phyloP scores from a whole-genome alignment of 2,113 vertebrate genomes.

The Xenus cinereus region DNA sequence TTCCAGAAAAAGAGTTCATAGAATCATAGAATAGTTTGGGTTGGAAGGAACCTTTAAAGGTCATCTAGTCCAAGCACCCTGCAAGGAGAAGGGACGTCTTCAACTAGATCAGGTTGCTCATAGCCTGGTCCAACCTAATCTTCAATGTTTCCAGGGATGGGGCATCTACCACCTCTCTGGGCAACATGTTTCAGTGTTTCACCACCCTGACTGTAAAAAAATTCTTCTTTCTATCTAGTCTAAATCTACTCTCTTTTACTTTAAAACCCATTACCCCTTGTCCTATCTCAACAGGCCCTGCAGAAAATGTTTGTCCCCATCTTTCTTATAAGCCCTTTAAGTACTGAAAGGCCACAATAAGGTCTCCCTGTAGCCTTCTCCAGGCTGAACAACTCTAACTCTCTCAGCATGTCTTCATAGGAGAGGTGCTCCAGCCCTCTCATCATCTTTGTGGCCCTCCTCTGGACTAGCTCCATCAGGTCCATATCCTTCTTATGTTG shows the following conservation, averaged over 20 bases:
- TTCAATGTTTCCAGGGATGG: not conserved
- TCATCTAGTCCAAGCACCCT: not conserved
- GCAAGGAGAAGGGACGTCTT: not conserved
- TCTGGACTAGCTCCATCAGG: not conserved
- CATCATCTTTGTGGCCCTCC: not conserved
- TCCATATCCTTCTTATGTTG: not conserved
- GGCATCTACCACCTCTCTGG: not conserved
- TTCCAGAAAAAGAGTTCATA: not conserved
- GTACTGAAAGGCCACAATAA: not conserved
- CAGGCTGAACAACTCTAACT: not conserved
- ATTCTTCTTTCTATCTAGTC: not conserved
- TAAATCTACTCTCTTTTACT: not conserved
- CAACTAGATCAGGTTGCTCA: not conserved
- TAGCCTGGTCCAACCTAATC: not conserved
- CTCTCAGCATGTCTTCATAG: not conserved
- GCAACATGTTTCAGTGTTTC: not conserved
- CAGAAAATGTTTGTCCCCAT: not conserved
- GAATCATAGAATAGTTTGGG: not conserved
- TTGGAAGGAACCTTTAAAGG: not conserved
- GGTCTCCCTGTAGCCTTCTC: not conserved
- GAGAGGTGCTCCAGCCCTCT: not conserved
- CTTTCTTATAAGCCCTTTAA: not conserved
- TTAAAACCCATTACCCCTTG: not conserved
- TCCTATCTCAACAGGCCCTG: not conserved
- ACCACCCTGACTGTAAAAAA: not conserved